Evolutionary conservation across 2,797 vertebrate genomes (phyloP), one percentile per base, ranked within the genome.

Genomic region (Odontamblyopus lacepedii): DNA sequence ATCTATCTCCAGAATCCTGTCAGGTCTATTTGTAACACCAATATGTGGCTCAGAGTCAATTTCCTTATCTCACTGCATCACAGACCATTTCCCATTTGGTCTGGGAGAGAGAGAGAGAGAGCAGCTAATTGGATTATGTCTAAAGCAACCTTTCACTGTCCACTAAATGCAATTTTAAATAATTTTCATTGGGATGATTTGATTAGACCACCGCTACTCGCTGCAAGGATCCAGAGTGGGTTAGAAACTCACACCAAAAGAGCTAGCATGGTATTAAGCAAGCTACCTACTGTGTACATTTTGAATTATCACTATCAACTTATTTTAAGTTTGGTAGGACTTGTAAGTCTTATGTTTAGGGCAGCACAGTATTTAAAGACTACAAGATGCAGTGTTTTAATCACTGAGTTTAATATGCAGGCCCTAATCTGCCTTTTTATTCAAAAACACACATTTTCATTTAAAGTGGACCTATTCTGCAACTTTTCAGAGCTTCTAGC

Each of bases 151-250:
- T 87, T 84, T 89, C 90, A 84, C 80, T 86, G 85, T 79, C 85
- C 71, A 67, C 79, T 75, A 89, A 94, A 94, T 94, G 88, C 80
- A 87, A 93, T 94, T 93, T 93, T 73, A 78, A 78, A 80, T 88
- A 76, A 88, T 92, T 93, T 88, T 89, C 79, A 87, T 90, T 87
- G 84, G 70, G 62, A 63, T 89, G 82, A 94, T 94, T 91, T 81
- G 80, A 93, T 94, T 93, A 93, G 71, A 80, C 69, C 56, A 73
- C 86, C 84, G 71, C 77, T 85, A 76, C 73, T 77, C 82, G 72
- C 76, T 84, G 77, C 81, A 82, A 76, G 73, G 78, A 80, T 70
- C 70, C 68, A 73, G 80, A 83, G 74, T 74, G 62, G 79, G 67
- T 81, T 77, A 77, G 82, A 83, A n/a, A 56, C 26, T 16, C 29